A percentile compares a stretch with the other conserved stretches of the same genome.
Evolutionary conservation across 1,140 invertebrate species (phyloP).

Genomic region (Drosophila pseudoananassae): DNA sequence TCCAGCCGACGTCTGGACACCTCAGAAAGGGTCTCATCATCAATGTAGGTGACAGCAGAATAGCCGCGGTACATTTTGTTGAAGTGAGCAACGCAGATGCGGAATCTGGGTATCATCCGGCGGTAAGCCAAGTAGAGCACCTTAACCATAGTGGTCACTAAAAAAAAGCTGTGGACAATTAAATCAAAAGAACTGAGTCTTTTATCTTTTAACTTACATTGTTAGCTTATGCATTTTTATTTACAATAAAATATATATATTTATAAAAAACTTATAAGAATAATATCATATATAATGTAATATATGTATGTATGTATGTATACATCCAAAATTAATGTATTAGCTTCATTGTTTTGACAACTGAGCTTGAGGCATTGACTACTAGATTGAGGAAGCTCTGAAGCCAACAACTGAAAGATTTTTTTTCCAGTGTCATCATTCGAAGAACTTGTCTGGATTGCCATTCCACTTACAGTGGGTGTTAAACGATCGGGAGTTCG

Average conservation of each 20-base stretch:
- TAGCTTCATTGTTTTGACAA: constrained; percentile 8
- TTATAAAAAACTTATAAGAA: too few species aligned
- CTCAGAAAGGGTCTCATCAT: constrained; percentile 7
- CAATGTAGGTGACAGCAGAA: constrained; percentile 25
- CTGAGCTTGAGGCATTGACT: background rate
- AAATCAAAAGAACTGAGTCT: too few species aligned
- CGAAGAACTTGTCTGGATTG: constrained; percentile 28
- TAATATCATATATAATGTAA: too few species aligned
- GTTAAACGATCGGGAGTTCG: constrained; percentile 31
- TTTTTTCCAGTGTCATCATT: constrained; percentile 38
- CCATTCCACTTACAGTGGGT: constrained; percentile 36
- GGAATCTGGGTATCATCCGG: background rate
- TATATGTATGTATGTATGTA: too few species aligned
- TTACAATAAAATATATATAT: too few species aligned
- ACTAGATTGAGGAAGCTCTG: constrained; percentile 14
- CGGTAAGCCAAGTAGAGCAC: background rate
- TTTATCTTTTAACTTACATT: too few species aligned
- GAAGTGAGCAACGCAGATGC: background rate
- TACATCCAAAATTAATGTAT: constrained; percentile 1
- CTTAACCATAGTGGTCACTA: background rate
- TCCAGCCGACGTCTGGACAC: constrained; percentile 32
- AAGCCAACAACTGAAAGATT: background rate
- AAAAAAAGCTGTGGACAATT: background rate
- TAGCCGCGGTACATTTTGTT: constrained; percentile 12
- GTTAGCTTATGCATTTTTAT: too few species aligned